phyloP scores from a whole-genome alignment of 2,113 vertebrate genomes.

The Otolemur garnettii region DNA sequence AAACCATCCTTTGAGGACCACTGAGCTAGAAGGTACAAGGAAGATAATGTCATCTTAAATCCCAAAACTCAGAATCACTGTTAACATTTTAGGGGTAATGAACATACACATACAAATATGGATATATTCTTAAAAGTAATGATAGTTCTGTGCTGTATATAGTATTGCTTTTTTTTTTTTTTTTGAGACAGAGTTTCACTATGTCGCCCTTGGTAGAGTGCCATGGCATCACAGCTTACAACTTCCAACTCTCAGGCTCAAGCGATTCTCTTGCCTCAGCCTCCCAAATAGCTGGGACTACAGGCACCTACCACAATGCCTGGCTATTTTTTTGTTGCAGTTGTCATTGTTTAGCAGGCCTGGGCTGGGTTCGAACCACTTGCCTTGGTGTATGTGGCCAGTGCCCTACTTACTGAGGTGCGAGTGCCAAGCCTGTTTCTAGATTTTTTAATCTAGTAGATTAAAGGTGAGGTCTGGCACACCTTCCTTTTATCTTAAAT shows the following conservation, averaged over 20 bases:
- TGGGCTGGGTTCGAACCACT: no score
- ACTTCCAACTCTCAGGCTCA: no score
- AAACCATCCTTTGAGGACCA: background rate
- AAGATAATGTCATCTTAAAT: background rate
- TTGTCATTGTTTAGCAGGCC: no score
- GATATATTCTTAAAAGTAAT: conserved; percentile 32
- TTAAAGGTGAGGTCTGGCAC: conserved; percentile 70
- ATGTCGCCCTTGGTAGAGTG: no score
- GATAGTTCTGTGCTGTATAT: background rate
- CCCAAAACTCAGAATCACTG: background rate
- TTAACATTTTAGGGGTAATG: background rate
- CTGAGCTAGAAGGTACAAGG: background rate
- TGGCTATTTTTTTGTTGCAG: no score
- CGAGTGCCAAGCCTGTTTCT: background rate
- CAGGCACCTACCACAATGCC: no score
- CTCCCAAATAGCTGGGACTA: no score
- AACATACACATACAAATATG: background rate
- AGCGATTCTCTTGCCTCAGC: no score
- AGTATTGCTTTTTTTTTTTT: background rate
- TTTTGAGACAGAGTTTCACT: no score
- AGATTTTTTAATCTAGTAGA: conserved; percentile 68
- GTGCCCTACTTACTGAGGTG: no score
- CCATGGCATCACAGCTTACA: no score
- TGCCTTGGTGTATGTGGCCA: no score
- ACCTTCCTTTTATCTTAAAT: conserved; percentile 65